These are phyloP conservation scores for Bugula neritina DNA, from an alignment of 2,888 invertebrate species.

Conservation along the genomic window DNA sequence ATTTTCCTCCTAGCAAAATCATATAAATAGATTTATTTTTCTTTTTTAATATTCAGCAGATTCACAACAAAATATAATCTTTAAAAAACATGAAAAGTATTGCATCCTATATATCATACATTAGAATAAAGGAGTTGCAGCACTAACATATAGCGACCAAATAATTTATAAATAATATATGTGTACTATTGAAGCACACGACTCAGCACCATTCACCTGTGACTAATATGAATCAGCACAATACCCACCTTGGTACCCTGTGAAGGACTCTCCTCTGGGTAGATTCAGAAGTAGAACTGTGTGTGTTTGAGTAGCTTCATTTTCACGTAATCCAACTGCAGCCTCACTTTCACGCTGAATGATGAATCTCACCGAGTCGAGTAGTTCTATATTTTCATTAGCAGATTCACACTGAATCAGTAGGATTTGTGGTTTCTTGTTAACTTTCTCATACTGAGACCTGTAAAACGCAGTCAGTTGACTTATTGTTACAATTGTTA, in stretches of 20 bases:
- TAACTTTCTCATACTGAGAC: not conserved
- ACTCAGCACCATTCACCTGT: not conserved
- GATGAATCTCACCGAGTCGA: slow-evolving; percentile 22
- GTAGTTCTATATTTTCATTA: slow-evolving; percentile 12
- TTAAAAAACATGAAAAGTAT: no score
- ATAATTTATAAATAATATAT: no score
- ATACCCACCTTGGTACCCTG: slow-evolving; percentile 5
- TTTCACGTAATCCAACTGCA: not conserved
- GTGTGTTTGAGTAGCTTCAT: not conserved
- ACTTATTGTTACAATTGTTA: no score
- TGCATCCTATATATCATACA: no score
- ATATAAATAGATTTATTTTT: no score
- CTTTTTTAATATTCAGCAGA: no score
- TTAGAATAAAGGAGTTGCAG: no score
- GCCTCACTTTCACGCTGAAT: slow-evolving; percentile 30
- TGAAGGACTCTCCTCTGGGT: slow-evolving; percentile 15
- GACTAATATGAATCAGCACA: no score
- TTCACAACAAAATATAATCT: no score
- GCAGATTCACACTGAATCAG: slow-evolving; percentile 25
- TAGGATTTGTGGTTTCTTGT: not conserved
- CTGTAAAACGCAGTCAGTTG: no score
- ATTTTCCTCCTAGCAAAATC: slow-evolving; percentile 35
- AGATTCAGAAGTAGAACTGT: slow-evolving; percentile 7
- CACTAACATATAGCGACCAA: no score
- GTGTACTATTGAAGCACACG: not conserved